Evolutionary conservation across 2,113 vertebrate species (phyloP).

Genomic region (Cephalopterus ornatus): DNA sequence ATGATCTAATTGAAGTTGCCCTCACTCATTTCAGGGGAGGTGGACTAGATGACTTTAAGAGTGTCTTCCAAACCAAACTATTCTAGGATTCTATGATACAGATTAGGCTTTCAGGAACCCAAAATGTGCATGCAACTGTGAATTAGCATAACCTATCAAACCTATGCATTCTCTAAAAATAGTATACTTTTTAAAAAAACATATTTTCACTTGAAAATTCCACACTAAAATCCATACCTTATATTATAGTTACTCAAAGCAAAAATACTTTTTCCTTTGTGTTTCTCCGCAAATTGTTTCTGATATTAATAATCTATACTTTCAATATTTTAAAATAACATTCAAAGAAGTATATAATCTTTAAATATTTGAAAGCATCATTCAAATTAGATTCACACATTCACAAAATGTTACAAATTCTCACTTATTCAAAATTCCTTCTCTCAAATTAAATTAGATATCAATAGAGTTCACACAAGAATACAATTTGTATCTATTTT

Average conservation of each 20-base stretch:
- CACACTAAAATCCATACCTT: background rate
- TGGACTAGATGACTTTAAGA: background rate
- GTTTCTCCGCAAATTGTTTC: background rate
- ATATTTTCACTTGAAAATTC: background rate
- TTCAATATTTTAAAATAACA: background rate
- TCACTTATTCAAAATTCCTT: background rate
- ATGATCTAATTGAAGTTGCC: fast-evolving
- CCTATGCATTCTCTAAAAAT: background rate
- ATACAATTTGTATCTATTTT: background rate
- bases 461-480: background rate
- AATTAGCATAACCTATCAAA: background rate
- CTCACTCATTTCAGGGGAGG: background rate
- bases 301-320: background rate
- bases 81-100: background rate
- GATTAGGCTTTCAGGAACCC: background rate
- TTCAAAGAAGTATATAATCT: background rate
- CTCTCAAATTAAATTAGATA: background rate
- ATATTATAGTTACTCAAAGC: background rate
- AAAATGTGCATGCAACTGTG: background rate
- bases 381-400: background rate
- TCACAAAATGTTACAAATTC: background rate
- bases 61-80: background rate
- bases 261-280: background rate
- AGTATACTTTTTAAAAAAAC: background rate
- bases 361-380: background rate